These are phyloP conservation scores for Platyscapa corneri DNA, from an alignment of 1,140 invertebrate species.

Conservation along the genomic window DNA sequence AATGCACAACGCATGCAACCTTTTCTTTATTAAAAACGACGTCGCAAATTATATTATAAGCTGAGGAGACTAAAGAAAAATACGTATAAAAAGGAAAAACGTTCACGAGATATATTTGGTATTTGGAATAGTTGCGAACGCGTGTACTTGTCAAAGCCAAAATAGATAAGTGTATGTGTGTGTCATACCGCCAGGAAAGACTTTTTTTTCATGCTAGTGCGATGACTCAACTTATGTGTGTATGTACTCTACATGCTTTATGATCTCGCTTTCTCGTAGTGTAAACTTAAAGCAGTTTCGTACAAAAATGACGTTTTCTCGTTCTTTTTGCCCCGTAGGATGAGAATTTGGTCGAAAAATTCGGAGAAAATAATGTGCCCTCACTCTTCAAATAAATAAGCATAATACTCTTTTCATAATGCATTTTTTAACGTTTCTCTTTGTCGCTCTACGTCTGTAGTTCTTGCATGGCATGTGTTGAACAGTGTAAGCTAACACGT, in stretches of 20 bases:
- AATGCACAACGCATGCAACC: no score
- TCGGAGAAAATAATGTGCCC: no score
- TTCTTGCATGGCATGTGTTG: no score
- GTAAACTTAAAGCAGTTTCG: not conserved
- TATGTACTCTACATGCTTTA: not conserved
- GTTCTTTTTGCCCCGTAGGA: no score
- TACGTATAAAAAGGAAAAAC: not conserved
- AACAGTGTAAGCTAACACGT: no score
- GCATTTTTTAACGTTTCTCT: no score
- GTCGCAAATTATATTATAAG: no score
- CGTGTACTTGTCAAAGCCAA: not conserved
- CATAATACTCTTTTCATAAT: no score
- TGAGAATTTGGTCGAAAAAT: no score
- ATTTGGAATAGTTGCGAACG: not conserved
- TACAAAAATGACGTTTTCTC: no score
- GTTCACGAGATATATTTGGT: not conserved
- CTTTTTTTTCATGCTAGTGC: not conserved
- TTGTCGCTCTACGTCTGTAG: not conserved
- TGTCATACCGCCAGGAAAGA: not conserved
- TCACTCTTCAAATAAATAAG: no score
- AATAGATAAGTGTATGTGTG: not conserved
- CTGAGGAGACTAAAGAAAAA: not conserved
- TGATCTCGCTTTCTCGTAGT: not conserved
- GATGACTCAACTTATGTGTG: not conserved
- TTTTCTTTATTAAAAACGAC: no score